A percentile compares a stretch with the other conserved stretches of the same genome.
phyloP scores from a whole-genome alignment of 1,140 invertebrate genomes.

The Arion vulgaris region DNA sequence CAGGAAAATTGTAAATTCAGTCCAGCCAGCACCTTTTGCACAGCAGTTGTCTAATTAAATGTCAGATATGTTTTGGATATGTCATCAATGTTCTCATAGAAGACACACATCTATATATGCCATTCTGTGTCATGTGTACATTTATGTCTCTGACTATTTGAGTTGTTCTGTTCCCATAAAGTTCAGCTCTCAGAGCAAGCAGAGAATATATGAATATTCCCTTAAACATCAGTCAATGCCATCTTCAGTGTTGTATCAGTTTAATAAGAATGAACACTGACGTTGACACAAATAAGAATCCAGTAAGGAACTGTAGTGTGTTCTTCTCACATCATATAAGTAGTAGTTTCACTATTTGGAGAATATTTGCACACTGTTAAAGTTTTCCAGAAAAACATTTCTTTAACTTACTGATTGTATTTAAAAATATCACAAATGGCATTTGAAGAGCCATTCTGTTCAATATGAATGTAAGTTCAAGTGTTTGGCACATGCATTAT shows the following conservation, averaged over 20 bases:
- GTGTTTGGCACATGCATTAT: constrained; percentile 1
- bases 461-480: neutral
- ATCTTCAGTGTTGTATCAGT: neutral
- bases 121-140: neutral
- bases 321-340: neutral
- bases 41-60: neutral
- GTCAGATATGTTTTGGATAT: neutral
- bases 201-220: too few relatives aligned
- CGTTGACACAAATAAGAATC: neutral
- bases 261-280: neutral
- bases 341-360: neutral
- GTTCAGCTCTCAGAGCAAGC: too few relatives aligned
- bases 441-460: neutral
- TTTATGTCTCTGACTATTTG: neutral
- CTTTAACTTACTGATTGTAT: neutral
- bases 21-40: neutral
- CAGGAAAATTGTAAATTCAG: neutral
- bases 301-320: neutral
- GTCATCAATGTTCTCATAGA: neutral
- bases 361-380: neutral
- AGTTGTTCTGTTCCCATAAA: too few relatives aligned
- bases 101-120: neutral
- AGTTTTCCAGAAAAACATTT: too few relatives aligned
- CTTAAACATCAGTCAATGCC: neutral
- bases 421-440: neutral